Conservation (phyloP, 2,797 vertebrate species). For the Siniperca scherzeri region DNA sequence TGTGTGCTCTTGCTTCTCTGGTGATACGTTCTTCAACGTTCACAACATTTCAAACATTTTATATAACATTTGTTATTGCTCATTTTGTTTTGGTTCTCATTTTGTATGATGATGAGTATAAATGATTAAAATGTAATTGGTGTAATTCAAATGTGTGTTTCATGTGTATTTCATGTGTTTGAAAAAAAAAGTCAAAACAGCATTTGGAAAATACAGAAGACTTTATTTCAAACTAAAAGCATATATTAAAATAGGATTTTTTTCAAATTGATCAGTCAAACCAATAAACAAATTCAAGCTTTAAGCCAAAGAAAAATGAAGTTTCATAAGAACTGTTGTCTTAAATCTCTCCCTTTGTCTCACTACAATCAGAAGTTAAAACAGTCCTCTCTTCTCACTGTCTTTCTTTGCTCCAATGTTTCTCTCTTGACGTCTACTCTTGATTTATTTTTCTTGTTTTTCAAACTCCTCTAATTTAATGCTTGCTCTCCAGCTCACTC, state of each 20-base stretch:
- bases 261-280: conserved; percentile 52
- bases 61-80: conserved; percentile 5
- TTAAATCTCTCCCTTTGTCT: conserved; percentile 59
- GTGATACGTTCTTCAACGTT: background rate
- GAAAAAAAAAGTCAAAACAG: background rate
- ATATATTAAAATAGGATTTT: conserved; percentile 80
- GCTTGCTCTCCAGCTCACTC: conserved; percentile 81
- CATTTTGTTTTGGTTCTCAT: conserved; percentile 21
- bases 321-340: conserved; percentile 26
- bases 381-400: background rate
- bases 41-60: conserved; percentile 24
- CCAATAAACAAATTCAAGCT: conserved; percentile 71
- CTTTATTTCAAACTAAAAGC: conserved; percentile 81
- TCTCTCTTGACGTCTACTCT: conserved; percentile 20
- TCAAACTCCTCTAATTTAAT: conserved; percentile 47
- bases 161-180: conserved; percentile 28
- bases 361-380: conserved; percentile 26
- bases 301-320: conserved; percentile 40
- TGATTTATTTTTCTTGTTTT: conserved; percentile 11
- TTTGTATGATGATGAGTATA: conserved; percentile 37
- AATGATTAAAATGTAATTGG: conserved; percentile 45
- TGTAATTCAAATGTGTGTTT: conserved; percentile 20
- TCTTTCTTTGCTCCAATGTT: conserved; percentile 10
- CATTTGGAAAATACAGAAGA: conserved; percentile 71
- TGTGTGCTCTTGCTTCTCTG: conserved; percentile 24